Evolutionary conservation across 1,140 invertebrate genomes (phyloP).

Genomic region (Ptiloglossa arizonensis): DNA sequence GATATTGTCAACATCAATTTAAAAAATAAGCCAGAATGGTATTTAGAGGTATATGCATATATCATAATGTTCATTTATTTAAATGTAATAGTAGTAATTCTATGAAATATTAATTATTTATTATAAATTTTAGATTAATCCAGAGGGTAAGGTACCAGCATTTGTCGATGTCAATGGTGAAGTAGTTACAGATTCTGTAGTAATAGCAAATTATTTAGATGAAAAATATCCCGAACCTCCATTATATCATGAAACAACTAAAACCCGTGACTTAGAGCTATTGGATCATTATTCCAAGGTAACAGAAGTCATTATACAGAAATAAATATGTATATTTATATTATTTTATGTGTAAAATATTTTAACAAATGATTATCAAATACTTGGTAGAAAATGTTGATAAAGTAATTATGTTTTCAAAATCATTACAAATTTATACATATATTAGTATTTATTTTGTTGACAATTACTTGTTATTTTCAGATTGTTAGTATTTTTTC

Average conservation of each 20-base stretch:
- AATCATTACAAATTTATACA: background rate
- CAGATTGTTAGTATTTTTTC: constrained; percentile 67
- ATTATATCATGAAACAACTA: constrained; percentile 79
- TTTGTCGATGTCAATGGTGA: constrained; percentile 80
- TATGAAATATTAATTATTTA: background rate
- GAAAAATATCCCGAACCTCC: constrained; percentile 81
- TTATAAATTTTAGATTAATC: constrained; percentile 78
- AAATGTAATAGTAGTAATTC: background rate
- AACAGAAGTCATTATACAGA: constrained; percentile 5
- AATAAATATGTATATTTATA: background rate
- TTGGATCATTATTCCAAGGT: constrained; percentile 78
- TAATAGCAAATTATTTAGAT: constrained; percentile 83
- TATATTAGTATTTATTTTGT: background rate
- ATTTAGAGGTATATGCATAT: constrained; percentile 74
- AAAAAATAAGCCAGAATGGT: constrained; percentile 84
- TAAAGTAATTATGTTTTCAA: no score
- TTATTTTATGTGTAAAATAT: no score
- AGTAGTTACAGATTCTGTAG: constrained; percentile 80
- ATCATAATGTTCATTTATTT: background rate
- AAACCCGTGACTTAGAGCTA: constrained; percentile 81
- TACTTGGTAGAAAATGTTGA: no score
- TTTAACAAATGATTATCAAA: no score
- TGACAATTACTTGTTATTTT: constrained; percentile 35
- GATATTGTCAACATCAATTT: constrained; percentile 85
- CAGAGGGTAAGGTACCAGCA: constrained; percentile 84